Conservation (phyloP, 2,888 invertebrate genomes). For the Girardia tigrina region DNA sequence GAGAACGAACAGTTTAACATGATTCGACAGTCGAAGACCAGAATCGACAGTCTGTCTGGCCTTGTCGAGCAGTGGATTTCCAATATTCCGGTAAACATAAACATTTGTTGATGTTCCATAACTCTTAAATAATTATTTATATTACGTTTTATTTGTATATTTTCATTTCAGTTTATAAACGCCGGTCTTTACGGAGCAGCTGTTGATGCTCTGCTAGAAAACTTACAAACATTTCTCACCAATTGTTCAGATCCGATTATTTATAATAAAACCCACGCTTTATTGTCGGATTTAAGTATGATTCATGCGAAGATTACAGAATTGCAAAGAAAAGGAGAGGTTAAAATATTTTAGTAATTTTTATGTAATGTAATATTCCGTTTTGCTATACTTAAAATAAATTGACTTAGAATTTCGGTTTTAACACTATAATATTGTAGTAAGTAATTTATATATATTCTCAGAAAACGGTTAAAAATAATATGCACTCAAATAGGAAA, state of each 20-base stretch:
- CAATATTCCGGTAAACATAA: neutral
- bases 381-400: no score
- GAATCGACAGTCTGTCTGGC: neutral
- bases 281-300: neutral
- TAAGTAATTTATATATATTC: no score
- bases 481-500: no score
- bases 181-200: neutral
- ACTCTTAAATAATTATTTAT: neutral
- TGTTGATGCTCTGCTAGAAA: neutral
- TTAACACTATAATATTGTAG: no score
- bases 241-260: neutral
- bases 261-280: neutral
- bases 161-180: neutral
- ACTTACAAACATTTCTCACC: neutral
- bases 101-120: neutral
- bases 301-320: neutral
- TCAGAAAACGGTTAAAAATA: no score
- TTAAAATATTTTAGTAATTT: no score
- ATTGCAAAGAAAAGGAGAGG: constrained; percentile 2
- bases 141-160: neutral
- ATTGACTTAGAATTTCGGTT: no score
- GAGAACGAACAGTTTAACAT: constrained; percentile 1
- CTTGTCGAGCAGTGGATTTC: neutral
- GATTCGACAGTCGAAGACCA: neutral
- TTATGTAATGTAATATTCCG: no score